Conservation (phyloP, 2,888 invertebrate species). For the Apodemia hepburni region DNA sequence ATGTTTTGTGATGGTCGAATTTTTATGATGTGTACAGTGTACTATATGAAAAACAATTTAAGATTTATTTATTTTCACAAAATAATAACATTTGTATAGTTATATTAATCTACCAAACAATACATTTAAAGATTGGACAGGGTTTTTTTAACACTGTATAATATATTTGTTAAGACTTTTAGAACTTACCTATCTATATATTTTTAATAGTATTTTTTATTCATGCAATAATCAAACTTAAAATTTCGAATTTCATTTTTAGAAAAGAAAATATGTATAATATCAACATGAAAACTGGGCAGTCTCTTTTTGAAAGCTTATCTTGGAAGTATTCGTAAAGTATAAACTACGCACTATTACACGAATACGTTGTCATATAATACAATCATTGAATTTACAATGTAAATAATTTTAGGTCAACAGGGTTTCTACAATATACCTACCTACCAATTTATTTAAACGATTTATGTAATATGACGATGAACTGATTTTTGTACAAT, state of each 20-base stretch:
- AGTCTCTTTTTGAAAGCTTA: conserved; percentile 24
- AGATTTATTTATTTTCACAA: too few species aligned
- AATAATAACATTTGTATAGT: too few species aligned
- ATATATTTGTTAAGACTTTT: too few species aligned
- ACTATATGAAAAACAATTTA: too few species aligned
- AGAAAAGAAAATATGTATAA: neutral
- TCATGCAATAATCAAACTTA: too few species aligned
- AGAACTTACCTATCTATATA: too few species aligned
- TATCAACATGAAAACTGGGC: conserved; percentile 23
- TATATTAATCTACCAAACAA: too few species aligned
- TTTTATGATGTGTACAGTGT: too few species aligned
- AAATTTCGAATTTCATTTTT: neutral
- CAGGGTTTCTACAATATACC: conserved; percentile 59
- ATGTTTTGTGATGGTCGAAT: too few species aligned
- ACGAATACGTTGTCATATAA: conserved; percentile 24
- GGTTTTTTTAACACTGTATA: too few species aligned
- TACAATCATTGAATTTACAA: conserved; percentile 33
- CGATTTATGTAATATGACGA: conserved; percentile 16
- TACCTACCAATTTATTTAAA: conserved; percentile 31
- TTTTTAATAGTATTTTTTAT: too few species aligned
- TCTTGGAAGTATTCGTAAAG: neutral
- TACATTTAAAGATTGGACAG: too few species aligned
- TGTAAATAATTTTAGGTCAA: conserved; percentile 47
- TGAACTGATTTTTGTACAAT: conserved; percentile 31
- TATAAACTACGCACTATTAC: neutral